Evolutionary conservation across 2,797 vertebrate species (phyloP).

Genomic region (Heterohyrax brucei): DNA sequence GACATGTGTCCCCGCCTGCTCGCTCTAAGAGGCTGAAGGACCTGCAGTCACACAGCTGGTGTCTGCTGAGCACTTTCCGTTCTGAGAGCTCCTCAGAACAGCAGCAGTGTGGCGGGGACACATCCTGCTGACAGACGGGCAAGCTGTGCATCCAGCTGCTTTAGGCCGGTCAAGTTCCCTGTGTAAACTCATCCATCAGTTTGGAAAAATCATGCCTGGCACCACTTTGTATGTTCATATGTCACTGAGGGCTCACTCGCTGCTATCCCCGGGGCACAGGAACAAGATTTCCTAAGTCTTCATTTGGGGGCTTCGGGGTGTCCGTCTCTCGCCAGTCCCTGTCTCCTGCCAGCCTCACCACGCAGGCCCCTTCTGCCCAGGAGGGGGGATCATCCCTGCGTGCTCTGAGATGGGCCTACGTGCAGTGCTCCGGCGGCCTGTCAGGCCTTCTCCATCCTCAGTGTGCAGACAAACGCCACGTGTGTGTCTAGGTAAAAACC

Average conservation of each 20-base stretch:
- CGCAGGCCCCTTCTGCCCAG: rapidly evolving
- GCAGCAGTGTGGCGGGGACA: rapidly evolving
- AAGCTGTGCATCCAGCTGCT: rapidly evolving
- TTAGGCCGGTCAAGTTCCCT: too few species aligned
- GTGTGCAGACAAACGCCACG: rapidly evolving
- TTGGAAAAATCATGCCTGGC: neutral
- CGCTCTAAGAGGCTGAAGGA: neutral
- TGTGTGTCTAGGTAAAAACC: rapidly evolving
- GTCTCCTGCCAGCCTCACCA: neutral
- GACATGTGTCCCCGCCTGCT: neutral
- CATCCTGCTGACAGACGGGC: neutral
- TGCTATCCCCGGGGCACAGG: rapidly evolving
- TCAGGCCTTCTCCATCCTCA: rapidly evolving
- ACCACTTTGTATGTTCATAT: neutral
- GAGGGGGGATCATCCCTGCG: neutral
- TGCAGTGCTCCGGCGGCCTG: rapidly evolving
- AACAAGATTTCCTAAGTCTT: neutral
- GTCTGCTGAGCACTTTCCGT: rapidly evolving
- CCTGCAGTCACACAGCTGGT: rapidly evolving
- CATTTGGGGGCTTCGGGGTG: neutral
- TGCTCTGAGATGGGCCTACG: rapidly evolving
- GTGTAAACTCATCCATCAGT: neutral
- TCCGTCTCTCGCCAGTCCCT: rapidly evolving
- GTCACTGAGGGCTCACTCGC: rapidly evolving
- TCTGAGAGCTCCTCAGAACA: neutral